These are phyloP conservation scores for Harpalus rufipes DNA, from an alignment of 2,888 invertebrate genomes.

Conservation along the genomic window DNA sequence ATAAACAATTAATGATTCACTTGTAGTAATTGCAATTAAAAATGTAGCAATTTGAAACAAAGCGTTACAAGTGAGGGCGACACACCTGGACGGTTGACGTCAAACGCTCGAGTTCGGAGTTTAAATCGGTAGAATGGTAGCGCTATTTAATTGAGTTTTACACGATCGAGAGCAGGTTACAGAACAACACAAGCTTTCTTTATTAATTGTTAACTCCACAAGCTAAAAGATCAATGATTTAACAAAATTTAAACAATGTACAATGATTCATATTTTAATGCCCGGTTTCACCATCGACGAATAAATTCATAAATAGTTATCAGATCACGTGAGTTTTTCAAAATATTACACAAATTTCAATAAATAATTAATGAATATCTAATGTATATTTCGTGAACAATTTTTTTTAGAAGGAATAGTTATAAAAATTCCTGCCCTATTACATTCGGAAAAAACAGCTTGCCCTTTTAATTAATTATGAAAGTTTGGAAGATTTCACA, in stretches of 20 bases:
- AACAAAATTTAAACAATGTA: no score
- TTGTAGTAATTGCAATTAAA: conserved; percentile 49
- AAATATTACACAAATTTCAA: no score
- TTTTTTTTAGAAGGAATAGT: no score
- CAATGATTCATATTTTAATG: no score
- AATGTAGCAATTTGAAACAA: conserved; percentile 49
- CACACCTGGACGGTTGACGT: conserved; percentile 11
- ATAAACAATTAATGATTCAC: conserved; percentile 53
- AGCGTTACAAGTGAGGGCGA: conserved; percentile 10
- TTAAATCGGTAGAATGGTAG: background rate
- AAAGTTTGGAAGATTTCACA: no score
- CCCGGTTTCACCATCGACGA: no score
- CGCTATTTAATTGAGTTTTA: conserved; percentile 24
- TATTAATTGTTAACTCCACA: conserved; percentile 9
- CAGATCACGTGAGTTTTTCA: no score
- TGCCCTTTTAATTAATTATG: conserved; percentile 1
- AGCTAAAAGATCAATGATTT: no score
- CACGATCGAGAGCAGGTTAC: background rate
- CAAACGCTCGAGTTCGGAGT: background rate
- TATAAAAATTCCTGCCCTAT: no score
- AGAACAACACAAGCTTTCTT: conserved; percentile 14
- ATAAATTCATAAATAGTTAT: no score
- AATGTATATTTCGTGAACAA: no score
- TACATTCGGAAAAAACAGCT: background rate
- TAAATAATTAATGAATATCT: no score